Evolutionary conservation across 2,113 vertebrate species (phyloP).

Genomic region (Pollimyrus isidori): DNA sequence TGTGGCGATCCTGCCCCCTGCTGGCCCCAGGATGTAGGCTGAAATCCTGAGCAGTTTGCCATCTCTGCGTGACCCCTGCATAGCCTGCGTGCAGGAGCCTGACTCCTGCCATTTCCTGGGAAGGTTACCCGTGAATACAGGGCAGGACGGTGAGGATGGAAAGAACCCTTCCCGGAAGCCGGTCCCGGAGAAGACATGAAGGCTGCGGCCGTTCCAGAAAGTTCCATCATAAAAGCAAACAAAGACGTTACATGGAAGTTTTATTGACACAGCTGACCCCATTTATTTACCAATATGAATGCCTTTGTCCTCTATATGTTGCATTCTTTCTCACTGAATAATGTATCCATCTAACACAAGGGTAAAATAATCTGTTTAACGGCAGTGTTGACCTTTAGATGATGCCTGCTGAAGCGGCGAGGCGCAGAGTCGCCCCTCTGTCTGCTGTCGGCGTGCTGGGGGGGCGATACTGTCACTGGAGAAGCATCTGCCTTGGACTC

Average conservation of each 20-base stretch:
- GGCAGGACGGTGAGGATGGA: not conserved
- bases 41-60: not conserved
- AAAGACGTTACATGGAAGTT: not conserved
- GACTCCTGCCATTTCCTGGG: not conserved
- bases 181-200: not conserved
- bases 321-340: not conserved
- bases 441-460: not conserved
- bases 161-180: not conserved
- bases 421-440: not conserved
- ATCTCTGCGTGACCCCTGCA: not conserved
- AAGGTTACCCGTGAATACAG: not conserved
- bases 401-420: not conserved
- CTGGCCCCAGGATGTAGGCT: not conserved
- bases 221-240: not conserved
- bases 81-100: not conserved
- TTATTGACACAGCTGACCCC: not conserved
- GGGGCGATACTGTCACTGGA: not conserved
- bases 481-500: not conserved
- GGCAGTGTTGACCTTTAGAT: not conserved
- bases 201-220: not conserved
- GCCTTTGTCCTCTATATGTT: not conserved
- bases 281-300: not conserved
- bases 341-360: not conserved
- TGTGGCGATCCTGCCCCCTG: not conserved
- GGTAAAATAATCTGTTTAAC: not conserved